Base-by-base conservation (phyloP, 1,140 invertebrate species). In the Trypoxylus dichotomus region DNA sequence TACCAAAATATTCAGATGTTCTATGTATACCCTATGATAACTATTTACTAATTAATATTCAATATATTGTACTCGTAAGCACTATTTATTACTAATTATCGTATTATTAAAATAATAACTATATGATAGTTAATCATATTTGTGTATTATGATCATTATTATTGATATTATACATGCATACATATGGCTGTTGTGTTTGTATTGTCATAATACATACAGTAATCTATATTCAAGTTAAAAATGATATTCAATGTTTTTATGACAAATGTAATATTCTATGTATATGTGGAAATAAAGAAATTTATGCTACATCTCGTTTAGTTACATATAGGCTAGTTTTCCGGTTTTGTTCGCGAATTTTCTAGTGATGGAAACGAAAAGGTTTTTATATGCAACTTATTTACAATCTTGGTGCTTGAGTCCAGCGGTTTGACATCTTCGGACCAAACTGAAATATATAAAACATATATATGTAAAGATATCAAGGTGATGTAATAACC, bases 161-260 rank as follows among this genome's bases (percentile, higher is more conserved):
- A 79, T 77, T 73, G 72, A 74, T 71, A 37, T 79, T 19, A 74
- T 68, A 74, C 32, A 79, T 75, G 47, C 60, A 79, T 73, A 43
- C 78, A 82, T 79, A 80, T 86, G 84, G 82, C 82, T 86, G 85
- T 86, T 86, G 84, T 85, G 83, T 83, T 83, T 81, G 41, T 43
- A 77, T 81, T 85, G 84, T 85, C 83, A 84, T 37, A 5, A 37
- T 84, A 54, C 47, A 54, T 79, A 80, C 82, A 81, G 32, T 41
- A 74, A 75, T 42, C 54, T 83, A 79, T 84, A 84, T 83, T 83
- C 80, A 80, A 83, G 81, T 83, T 81, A 83, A 21, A 74, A 74
- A 27, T 24, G 82, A 84, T 82, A 83, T 84, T 83, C 78, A 83
- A 83, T 85, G 84, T 85, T 85, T 85, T 81, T 77, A 84, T 80